Conservation (phyloP, 2,113 vertebrate genomes). For the Colinus virginianus region DNA sequence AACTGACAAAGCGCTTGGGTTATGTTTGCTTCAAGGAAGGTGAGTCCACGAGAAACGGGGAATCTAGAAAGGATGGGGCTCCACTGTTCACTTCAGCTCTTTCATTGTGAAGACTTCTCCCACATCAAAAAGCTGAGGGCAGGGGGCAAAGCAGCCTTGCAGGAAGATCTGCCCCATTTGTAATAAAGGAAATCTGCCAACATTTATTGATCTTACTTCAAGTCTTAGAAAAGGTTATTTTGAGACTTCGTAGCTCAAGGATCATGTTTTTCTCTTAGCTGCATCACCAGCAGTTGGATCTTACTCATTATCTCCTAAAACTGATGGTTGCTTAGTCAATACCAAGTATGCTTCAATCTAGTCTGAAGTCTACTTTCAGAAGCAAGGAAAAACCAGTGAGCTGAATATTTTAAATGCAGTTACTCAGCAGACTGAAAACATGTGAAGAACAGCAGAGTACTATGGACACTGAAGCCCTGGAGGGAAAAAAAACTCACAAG, state of each 20-base stretch:
- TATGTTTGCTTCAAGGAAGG: background rate
- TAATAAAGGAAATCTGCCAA: background rate
- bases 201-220: background rate
- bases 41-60: background rate
- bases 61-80: constrained; percentile 6
- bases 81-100: accelerated
- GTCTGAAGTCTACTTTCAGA: background rate
- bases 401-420: background rate
- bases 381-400: background rate
- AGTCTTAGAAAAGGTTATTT: background rate
- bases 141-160: background rate
- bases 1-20: background rate
- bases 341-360: background rate
- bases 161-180: background rate
- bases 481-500: background rate
- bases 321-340: accelerated
- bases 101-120: background rate
- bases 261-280: background rate
- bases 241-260: background rate
- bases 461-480: background rate
- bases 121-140: background rate
- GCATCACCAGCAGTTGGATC: background rate
- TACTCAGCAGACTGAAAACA: background rate
- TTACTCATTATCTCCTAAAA: background rate
- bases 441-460: background rate